Evolutionary conservation across 2,113 vertebrate genomes (phyloP).

Genomic region (Protobothrops mucrosquamatus): DNA sequence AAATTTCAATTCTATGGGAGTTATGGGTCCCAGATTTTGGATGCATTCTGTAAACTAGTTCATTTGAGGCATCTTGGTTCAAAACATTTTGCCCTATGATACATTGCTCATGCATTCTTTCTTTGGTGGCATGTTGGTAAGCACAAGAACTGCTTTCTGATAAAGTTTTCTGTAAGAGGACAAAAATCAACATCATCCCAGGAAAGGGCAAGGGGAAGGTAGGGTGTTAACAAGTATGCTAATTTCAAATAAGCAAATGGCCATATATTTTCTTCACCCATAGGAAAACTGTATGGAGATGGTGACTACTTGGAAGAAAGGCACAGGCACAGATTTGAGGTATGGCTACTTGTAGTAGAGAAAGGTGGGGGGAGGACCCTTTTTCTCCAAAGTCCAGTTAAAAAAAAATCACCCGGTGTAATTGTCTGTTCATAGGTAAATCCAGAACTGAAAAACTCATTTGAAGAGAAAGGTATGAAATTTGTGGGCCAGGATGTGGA

Average conservation of each 20-base stretch:
- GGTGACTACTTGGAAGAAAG: conserved; percentile 88
- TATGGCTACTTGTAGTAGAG: conserved; percentile 40
- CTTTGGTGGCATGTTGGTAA: background rate
- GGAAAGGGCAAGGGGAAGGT: background rate
- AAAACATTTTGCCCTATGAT: too few species aligned
- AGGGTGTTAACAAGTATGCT: background rate
- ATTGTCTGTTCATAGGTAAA: conserved; percentile 79
- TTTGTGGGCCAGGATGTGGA: conserved; percentile 94
- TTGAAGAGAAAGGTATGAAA: conserved; percentile 86
- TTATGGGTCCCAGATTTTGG: background rate
- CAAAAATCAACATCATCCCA: background rate
- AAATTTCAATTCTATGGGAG: background rate
- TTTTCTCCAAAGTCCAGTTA: background rate
- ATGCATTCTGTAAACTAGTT: background rate
- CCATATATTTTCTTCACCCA: background rate
- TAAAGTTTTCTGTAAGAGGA: background rate
- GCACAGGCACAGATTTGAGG: conserved; percentile 95
- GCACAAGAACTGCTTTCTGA: background rate
- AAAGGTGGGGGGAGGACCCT: background rate
- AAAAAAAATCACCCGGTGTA: background rate
- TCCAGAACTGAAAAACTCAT: conserved; percentile 84
- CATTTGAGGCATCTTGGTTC: too few species aligned
- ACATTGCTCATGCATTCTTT: background rate
- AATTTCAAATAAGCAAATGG: background rate
- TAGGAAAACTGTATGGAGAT: conserved; percentile 90